These are phyloP conservation scores for Anolis sagrei DNA, from an alignment of 2,113 vertebrate species.

Conservation along the genomic window DNA sequence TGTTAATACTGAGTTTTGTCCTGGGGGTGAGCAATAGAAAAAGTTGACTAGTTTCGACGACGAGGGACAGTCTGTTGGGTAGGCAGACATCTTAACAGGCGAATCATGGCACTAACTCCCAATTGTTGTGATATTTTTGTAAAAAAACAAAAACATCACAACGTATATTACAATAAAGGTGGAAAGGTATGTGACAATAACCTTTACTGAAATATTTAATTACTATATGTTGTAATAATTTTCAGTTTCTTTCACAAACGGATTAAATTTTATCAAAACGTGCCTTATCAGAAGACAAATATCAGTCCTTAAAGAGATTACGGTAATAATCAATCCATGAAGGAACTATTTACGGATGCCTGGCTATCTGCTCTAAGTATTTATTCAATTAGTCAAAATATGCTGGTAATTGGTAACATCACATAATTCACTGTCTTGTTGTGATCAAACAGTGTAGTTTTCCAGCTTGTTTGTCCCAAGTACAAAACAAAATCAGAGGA, in stretches of 20 bases:
- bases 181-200: no score
- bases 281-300: background rate
- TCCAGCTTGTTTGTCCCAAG: slow-evolving; percentile 4
- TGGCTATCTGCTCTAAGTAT: background rate
- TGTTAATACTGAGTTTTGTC: slow-evolving; percentile 48
- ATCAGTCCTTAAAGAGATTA: background rate
- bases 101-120: background rate
- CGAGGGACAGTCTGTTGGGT: no score
- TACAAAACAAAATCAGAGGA: slow-evolving; percentile 24
- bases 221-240: background rate
- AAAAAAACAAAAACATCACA: background rate
- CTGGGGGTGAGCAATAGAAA: background rate
- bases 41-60: background rate
- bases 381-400: background rate
- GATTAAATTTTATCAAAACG: background rate
- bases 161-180: no score
- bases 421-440: background rate
- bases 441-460: background rate
- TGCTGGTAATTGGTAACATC: background rate
- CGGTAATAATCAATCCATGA: background rate
- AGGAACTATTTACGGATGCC: background rate
- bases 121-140: no score
- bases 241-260: background rate
- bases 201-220: background rate
- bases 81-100: background rate